phyloP scores from a whole-genome alignment of 2,888 invertebrate species.

The Eudasyphora cyanicolor region DNA sequence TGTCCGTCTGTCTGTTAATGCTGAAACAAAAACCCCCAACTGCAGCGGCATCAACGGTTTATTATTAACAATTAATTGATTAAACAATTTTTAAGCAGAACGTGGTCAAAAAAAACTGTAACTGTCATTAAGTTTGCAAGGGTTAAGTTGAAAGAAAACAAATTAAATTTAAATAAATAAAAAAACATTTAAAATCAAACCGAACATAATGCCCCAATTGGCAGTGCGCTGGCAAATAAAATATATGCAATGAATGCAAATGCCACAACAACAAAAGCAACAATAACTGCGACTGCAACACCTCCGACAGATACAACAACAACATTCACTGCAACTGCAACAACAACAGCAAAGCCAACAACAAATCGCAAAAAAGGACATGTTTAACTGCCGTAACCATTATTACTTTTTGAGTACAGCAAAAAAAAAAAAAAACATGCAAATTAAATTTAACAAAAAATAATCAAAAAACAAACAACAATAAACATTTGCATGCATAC shows the following conservation, averaged over 20 bases:
- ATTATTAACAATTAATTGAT: constrained; percentile 38
- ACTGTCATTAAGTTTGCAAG: constrained; percentile 38
- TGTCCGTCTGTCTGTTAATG: constrained; percentile 26
- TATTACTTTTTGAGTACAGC: constrained; percentile 14
- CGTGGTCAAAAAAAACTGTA: constrained; percentile 10
- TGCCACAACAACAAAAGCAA: background rate
- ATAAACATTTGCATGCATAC: background rate
- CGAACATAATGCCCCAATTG: constrained; percentile 19
- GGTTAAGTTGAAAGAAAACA: constrained; percentile 45
- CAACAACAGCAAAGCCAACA: constrained; percentile 30
- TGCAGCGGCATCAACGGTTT: constrained; percentile 5
- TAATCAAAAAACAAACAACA: constrained; percentile 27
- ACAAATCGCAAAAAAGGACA: constrained; percentile 25
- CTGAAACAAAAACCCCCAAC: background rate
- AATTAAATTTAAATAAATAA: constrained; percentile 51
- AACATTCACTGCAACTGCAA: background rate
- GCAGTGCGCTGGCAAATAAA: background rate
- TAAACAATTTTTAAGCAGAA: constrained; percentile 26
- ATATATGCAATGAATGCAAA: background rate
- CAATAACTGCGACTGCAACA: background rate
- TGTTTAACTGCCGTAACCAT: constrained; percentile 42
- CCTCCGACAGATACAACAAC: background rate
- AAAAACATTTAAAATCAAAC: constrained; percentile 37
- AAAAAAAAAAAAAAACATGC: background rate
- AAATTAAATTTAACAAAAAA: constrained; percentile 2